Percentiles rank a stretch among this genome's conserved stretches.
Evolutionary conservation across 2,113 vertebrate genomes (phyloP).

Genomic region (Cyphomyrus plagiostoma): DNA sequence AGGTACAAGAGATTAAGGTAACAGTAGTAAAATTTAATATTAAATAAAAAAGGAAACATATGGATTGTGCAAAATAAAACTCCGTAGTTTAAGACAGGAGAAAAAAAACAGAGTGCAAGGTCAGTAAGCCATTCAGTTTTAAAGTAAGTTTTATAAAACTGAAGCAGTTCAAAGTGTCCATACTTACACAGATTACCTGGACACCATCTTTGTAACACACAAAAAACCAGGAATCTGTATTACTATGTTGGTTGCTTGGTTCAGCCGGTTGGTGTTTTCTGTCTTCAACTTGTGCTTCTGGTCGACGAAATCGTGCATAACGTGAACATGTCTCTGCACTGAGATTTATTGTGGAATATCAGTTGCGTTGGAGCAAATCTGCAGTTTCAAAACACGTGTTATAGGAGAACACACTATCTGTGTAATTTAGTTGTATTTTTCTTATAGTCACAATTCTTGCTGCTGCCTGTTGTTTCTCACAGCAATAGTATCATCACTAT

Average conservation of each 20-base stretch:
- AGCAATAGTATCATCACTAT: not conserved
- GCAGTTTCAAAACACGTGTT: not conserved
- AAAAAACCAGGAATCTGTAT: not conserved
- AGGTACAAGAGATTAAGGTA: not conserved
- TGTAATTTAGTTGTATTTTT: not conserved
- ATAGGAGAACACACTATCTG: slow-evolving; percentile 14
- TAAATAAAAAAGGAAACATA: not conserved
- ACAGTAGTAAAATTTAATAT: not conserved
- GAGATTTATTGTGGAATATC: not conserved
- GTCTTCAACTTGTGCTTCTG: not conserved
- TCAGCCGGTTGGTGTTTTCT: not conserved
- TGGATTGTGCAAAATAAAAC: not conserved
- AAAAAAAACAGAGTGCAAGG: not conserved
- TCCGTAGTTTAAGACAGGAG: not conserved
- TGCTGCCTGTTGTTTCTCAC: not conserved
- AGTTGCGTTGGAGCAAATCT: not conserved
- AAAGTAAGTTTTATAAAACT: not conserved
- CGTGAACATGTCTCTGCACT: not conserved
- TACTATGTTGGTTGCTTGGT: not conserved
- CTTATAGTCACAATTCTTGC: not conserved
- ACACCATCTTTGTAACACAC: not conserved
- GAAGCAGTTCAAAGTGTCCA: not conserved
- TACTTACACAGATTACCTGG: not conserved
- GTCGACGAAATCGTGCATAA: not conserved
- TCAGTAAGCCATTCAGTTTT: not conserved